phyloP scores from a whole-genome alignment of 2,888 invertebrate species.

The Yponomeuta sedellus region DNA sequence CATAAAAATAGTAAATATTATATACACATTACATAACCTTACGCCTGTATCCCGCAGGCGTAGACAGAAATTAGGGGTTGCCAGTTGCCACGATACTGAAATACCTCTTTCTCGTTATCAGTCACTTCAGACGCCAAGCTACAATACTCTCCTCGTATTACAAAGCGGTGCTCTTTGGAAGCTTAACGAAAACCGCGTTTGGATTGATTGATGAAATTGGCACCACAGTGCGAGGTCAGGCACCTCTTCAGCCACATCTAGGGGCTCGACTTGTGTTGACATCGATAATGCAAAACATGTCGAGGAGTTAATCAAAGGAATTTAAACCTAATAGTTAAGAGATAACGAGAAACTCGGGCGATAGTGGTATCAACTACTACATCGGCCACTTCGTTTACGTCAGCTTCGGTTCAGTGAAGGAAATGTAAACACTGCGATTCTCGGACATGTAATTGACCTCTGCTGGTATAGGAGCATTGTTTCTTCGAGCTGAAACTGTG shows the following conservation, averaged over 20 bases:
- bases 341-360: background rate
- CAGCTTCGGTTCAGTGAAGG: background rate
- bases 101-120: no score
- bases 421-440: background rate
- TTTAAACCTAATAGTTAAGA: background rate
- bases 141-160: no score
- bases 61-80: no score
- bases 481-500: background rate
- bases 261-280: background rate
- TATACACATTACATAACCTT: no score
- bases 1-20: no score
- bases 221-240: background rate
- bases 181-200: no score
- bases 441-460: background rate
- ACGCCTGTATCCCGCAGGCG: no score
- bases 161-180: no score
- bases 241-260: constrained; percentile 1
- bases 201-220: background rate
- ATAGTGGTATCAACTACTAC: background rate
- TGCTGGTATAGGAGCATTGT: background rate
- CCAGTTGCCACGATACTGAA: no score
- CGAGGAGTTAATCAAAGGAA: background rate
- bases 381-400: background rate
- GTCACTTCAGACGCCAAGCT: no score
- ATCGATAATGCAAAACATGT: background rate